Evolutionary conservation across 2,797 vertebrate genomes (phyloP).

Genomic region (Cyprinella venusta): DNA sequence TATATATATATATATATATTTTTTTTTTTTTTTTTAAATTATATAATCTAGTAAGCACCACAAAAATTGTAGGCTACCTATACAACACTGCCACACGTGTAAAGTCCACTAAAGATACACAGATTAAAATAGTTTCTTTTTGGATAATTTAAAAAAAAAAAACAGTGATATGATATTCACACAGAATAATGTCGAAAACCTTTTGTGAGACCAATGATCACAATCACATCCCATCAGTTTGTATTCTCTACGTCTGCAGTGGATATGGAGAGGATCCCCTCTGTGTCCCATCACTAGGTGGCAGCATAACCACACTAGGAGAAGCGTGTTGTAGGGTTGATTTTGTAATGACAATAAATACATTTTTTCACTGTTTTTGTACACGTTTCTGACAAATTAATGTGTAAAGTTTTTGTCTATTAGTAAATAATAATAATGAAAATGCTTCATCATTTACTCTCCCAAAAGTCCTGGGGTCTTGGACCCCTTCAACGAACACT

Average conservation of each 20-base stretch:
- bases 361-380: not conserved
- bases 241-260: not conserved
- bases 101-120: not conserved
- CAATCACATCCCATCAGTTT: not conserved
- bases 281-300: constrained; percentile 22
- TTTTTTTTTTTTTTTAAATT: not conserved
- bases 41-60: not conserved
- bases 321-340: not conserved
- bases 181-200: not conserved
- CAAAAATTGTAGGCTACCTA: not conserved
- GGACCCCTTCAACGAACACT: too few species aligned
- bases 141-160: not conserved
- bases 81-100: not conserved
- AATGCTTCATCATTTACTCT: too few species aligned
- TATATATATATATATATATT: too few species aligned
- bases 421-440: not conserved
- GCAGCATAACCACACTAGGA: constrained; percentile 3
- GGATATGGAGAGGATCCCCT: not conserved
- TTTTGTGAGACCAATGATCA: not conserved
- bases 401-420: not conserved
- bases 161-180: not conserved
- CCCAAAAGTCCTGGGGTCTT: too few species aligned
- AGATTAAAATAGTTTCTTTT: not conserved
- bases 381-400: not conserved
- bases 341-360: not conserved